These are phyloP conservation scores for Thinocorus orbignyianus DNA, from an alignment of 2,113 vertebrate genomes.

Conservation along the genomic window DNA sequence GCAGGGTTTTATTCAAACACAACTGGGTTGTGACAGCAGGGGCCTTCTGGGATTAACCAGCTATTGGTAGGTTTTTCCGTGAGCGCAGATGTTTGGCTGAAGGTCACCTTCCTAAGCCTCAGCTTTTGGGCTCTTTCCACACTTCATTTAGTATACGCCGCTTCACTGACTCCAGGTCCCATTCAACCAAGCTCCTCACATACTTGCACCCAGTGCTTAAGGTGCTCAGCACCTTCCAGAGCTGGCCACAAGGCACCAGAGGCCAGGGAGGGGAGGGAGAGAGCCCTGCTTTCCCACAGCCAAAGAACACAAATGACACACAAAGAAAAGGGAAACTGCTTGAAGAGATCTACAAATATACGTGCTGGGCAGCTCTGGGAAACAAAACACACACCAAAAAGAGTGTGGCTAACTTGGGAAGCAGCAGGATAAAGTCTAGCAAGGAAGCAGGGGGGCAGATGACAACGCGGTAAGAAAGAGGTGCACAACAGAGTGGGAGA, in stretches of 20 bases:
- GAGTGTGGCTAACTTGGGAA: not conserved
- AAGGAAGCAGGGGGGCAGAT: not conserved
- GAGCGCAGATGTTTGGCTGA: slow-evolving; percentile 52
- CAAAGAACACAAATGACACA: not conserved
- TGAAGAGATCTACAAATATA: not conserved
- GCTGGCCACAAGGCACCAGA: not conserved
- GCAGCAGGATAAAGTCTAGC: not conserved
- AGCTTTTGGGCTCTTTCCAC: not conserved
- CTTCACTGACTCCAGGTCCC: not conserved
- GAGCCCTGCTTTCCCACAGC: not conserved
- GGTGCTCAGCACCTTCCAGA: not conserved
- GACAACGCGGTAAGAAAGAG: not conserved
- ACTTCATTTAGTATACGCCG: not conserved
- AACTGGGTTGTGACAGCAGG: not conserved
- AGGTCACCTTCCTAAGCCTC: slow-evolving; percentile 39
- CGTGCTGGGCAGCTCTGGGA: not conserved
- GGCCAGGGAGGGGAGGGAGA: not conserved
- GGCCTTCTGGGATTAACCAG: slow-evolving; percentile 42
- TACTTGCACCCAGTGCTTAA: not conserved
- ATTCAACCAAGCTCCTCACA: not conserved
- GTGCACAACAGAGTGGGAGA: rapidly evolving
- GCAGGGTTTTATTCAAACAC: slow-evolving; percentile 21
- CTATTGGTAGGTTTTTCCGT: slow-evolving; percentile 12
- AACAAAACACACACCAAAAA: not conserved
- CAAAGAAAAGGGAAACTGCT: not conserved